Base-by-base conservation (phyloP, 2,113 vertebrate species). In the Platichthys flesus region DNA sequence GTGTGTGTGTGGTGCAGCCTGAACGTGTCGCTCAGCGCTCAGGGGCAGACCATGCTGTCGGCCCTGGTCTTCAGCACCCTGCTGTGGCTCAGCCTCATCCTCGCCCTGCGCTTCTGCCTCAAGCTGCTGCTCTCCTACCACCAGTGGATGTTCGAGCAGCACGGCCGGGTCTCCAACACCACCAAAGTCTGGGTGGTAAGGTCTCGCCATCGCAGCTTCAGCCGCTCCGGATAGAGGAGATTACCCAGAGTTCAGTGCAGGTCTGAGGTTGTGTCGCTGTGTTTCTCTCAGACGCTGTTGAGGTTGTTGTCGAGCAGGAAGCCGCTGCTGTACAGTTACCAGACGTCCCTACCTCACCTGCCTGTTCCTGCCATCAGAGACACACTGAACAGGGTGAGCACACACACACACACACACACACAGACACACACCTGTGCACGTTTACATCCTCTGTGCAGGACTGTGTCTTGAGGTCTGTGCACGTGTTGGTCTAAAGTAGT, bases 121-220 rank as follows among this genome's bases (percentile, higher is more conserved):
- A 95, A 95, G 77, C 84, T 95, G 71, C 93, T 97, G 9, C 92
- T 97, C 14, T 96, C 95, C 37, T 97, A 97, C 78, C 96, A 97
- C 35, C 94, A 89, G 51, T 97, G 96, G 96, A 96, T 97, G 88
- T 95, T 95, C 0, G 96, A 97, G 75, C 91, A 93, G 71, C 95
- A 95, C 6, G 96, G 96, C n/a, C 76, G 80, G 15, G 80, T 95
- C 55, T 96, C 96, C 60, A 93, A 91, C 21, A 91, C 90, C 80
- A 97, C 96, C 42, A 96, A 95, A 93, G 87, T 96, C 89, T 97
- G 96, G 96, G 92, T 95, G 95, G 96, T 97, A 90, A 85, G 47
- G 2, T 20, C 6, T 40, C 37, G 2, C 37, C 37, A 3, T 5
- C 37, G 37, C 9, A 40, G 6, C 31, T 31, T 31, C 31, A 1